Conservation (phyloP, 2,113 vertebrate genomes). For the Vombatus ursinus region DNA sequence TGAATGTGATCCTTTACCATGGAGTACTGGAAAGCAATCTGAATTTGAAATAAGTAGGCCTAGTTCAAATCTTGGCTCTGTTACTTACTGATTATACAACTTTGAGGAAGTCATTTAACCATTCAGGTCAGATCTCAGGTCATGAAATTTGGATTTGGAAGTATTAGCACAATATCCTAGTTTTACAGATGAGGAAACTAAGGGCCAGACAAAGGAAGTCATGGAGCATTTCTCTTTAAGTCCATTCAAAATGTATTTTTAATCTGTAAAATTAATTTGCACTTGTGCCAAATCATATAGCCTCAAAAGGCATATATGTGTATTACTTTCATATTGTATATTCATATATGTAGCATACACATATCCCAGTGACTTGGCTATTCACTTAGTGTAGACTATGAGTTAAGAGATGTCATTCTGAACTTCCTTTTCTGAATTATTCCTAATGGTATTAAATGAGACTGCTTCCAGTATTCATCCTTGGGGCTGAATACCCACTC, state of each 20-base stretch:
- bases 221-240: neutral
- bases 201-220: neutral
- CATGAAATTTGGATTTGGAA: neutral
- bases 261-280: neutral
- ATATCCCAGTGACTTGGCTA: neutral
- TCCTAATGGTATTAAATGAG: conserved; percentile 12
- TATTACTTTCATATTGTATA: neutral
- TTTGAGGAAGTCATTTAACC: neutral
- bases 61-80: neutral
- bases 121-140: neutral
- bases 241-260: neutral
- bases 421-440: neutral
- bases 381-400: neutral
- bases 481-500: neutral
- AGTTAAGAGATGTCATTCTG: neutral
- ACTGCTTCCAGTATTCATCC: neutral
- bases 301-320: neutral
- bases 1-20: neutral
- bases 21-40: neutral
- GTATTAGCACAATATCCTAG: neutral
- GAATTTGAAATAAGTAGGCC: neutral
- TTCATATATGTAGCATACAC: neutral
- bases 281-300: neutral
- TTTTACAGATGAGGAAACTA: neutral
- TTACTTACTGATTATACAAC: neutral